Conservation (phyloP, 2,888 invertebrate species). For the Cephus spinipes region DNA sequence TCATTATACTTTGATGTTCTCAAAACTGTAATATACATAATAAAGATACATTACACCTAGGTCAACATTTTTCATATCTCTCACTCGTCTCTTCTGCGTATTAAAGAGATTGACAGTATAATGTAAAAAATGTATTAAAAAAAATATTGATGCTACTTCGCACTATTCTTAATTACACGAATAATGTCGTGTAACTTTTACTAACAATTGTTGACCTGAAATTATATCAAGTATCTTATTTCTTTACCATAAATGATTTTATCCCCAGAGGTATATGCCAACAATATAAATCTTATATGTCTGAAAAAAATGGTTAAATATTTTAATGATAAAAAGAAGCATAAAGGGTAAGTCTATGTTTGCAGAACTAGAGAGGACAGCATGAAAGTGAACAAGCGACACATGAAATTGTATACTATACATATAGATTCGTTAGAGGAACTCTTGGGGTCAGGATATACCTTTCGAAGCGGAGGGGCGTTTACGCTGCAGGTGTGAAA, state of each 20-base stretch:
- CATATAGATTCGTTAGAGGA: background rate
- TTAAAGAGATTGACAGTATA: background rate
- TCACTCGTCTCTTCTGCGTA: background rate
- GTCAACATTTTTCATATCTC: background rate
- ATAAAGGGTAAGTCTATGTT: background rate
- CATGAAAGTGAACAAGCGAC: background rate
- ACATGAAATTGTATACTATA: background rate
- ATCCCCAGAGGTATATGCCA: background rate
- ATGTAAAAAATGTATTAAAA: background rate
- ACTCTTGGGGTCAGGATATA: background rate
- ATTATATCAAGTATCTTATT: background rate
- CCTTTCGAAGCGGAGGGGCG: background rate
- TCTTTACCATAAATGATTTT: background rate
- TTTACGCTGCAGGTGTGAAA: conserved; percentile 4
- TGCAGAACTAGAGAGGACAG: background rate
- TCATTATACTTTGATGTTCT: background rate
- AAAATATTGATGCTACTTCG: background rate
- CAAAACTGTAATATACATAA: background rate
- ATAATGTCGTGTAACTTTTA: background rate
- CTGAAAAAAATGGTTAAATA: background rate
- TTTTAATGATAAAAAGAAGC: background rate
- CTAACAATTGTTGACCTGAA: background rate
- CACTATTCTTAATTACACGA: background rate
- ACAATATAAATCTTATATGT: background rate
- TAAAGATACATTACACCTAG: background rate